Evolutionary conservation across 2,888 invertebrate species (phyloP).

Genomic region (Diplazon laetatorius): DNA sequence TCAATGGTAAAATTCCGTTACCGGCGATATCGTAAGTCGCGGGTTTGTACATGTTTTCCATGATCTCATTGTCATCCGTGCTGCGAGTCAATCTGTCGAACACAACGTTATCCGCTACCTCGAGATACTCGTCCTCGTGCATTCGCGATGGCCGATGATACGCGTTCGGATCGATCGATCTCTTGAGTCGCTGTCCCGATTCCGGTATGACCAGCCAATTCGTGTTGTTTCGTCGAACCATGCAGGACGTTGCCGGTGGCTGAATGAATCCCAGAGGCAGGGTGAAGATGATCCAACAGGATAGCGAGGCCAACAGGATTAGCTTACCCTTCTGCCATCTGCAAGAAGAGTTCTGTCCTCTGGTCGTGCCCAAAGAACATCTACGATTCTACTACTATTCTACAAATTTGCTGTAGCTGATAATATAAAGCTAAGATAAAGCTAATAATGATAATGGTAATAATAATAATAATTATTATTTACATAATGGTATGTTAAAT

Average conservation of each 20-base stretch:
- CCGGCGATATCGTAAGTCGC: constrained; percentile 48
- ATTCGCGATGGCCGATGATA: constrained; percentile 63
- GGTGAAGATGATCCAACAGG: constrained; percentile 98
- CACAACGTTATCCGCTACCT: constrained; percentile 78
- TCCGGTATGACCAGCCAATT: constrained; percentile 86
- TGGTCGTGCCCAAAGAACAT: constrained; percentile 68
- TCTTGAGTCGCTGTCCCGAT: constrained; percentile 81
- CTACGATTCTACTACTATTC: constrained; percentile 66
- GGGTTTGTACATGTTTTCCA: constrained; percentile 12
- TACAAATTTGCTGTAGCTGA: constrained; percentile 58
- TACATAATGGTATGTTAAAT: too few relatives aligned
- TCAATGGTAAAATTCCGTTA: constrained; percentile 43
- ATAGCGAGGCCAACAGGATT: constrained; percentile 93
- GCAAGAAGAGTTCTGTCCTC: constrained; percentile 68
- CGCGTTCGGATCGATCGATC: constrained; percentile 80
- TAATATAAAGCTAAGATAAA: constrained; percentile 33
- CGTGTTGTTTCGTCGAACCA: constrained; percentile 86
- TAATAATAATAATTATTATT: neutral
- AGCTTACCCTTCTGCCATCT: constrained; percentile 94
- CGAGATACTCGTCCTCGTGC: constrained; percentile 74
- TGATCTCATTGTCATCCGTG: constrained; percentile 68
- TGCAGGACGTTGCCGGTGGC: constrained; percentile 95
- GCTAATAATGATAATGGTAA: neutral
- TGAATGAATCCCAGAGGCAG: constrained; percentile 97
- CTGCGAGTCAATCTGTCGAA: constrained; percentile 77